A percentile compares a stretch with the other conserved stretches of the same genome.
Conservation (phyloP, 2,797 vertebrate species). For the Hyperoplus lanceolatus region DNA sequence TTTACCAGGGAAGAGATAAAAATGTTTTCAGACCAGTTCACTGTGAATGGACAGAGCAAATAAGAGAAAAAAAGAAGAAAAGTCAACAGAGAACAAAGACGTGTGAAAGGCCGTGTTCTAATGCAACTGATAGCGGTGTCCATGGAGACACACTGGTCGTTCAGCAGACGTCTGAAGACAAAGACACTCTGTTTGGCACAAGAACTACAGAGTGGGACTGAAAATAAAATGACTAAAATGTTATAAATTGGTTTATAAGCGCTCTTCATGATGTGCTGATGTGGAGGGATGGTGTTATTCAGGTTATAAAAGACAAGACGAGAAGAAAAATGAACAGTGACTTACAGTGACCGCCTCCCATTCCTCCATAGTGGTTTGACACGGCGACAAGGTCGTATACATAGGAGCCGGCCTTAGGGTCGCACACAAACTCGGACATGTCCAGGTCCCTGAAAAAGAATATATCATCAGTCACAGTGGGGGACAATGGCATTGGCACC, state of each 20-base stretch:
- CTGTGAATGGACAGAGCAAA: neutral
- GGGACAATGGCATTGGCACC: neutral
- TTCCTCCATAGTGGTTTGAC: slow-evolving; percentile 98
- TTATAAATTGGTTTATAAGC: neutral
- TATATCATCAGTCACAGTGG: slow-evolving; percentile 3
- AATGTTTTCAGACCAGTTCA: slow-evolving; percentile 4
- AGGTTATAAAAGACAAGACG: neutral
- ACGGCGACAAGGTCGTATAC: slow-evolving; percentile 95
- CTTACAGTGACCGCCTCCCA: slow-evolving; percentile 98
- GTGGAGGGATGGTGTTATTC: neutral
- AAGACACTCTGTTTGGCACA: neutral
- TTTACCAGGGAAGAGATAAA: slow-evolving; percentile 17
- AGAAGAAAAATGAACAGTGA: slow-evolving; percentile 49
- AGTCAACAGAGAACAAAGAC: slow-evolving; percentile 15
- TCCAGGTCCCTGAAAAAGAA: slow-evolving; percentile 89
- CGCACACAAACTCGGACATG: slow-evolving; percentile 97
- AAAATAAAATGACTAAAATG: neutral
- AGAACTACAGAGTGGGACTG: neutral
- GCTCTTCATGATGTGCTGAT: neutral
- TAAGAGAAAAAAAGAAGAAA: neutral
- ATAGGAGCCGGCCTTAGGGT: slow-evolving; percentile 91
- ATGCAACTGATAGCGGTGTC: slow-evolving; percentile 9
- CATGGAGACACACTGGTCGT: neutral
- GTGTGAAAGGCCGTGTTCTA: neutral
- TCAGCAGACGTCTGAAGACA: slow-evolving; percentile 19